Base-by-base conservation (phyloP, 1,140 invertebrate genomes). In the Pseudobourletiella spinata region DNA sequence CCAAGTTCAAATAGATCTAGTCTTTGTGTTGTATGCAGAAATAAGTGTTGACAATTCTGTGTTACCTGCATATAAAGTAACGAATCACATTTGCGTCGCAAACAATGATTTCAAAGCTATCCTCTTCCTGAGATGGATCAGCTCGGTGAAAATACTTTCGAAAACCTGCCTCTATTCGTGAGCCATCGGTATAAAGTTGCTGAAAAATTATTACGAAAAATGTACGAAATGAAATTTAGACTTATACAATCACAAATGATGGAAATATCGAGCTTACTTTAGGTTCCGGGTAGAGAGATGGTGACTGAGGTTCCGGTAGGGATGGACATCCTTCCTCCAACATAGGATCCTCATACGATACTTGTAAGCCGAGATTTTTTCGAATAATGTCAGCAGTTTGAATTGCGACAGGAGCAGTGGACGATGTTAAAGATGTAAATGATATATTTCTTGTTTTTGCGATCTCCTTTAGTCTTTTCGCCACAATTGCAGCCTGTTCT, bases 61-160 rank as follows among this genome's bases (percentile, higher is more conserved):
- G 22, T 48, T 48, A 79, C 90, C 90, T 84, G 79, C 95, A 98
- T n/a, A 97, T 85, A 78, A 98, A 96, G 77, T 95, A 99, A 61
- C 95, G 78, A 70, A 99, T 99, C 14, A 99, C 95, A 78, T 99
- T 99, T 15, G 90, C 94, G 78, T 99, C 96, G 67, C 95, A 98
- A 8, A 99, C 92, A 46, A 98, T 77, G 29, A 99, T 74, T 51
- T 96, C 95, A 74, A 90, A 95, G 8, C 83, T 83, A 73, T 98
- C 92, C 59, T 85, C 76, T 48, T 84, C 80, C 76, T 99, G 92
- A 3, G 78, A 76, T 1, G 84, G 80, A 54, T 82, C 77, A 16
- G 95, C 94, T 60, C 96, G 80, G 76, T 98, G 83, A 74, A 99
- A 90, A 76, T 95, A 93, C 69, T 87, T 86, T 50, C 93, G 78